These are phyloP conservation scores for Drosophila melanosoma DNA, from an alignment of 2,888 invertebrate genomes.

Conservation along the genomic window DNA sequence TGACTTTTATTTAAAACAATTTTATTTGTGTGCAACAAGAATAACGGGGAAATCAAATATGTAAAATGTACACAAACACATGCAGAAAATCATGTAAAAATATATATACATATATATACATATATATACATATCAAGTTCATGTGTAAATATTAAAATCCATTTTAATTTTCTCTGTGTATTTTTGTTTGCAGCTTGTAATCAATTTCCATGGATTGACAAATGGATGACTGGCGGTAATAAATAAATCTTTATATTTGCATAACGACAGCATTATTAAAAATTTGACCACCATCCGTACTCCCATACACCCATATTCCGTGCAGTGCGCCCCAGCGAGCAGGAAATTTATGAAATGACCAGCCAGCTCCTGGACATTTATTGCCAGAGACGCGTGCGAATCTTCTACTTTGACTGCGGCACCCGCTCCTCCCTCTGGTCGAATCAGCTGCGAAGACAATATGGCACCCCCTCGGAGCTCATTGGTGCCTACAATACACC, in stretches of 20 bases:
- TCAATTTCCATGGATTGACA: slow-evolving; percentile 82
- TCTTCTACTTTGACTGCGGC: slow-evolving; percentile 80
- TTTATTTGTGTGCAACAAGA: slow-evolving; percentile 48
- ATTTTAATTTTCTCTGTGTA: slow-evolving; percentile 57
- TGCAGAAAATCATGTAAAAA: slow-evolving; percentile 2
- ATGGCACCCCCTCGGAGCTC: slow-evolving; percentile 80
- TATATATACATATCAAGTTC: slow-evolving; percentile 54
- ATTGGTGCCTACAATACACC: slow-evolving; percentile 80
- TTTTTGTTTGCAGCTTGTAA: slow-evolving; percentile 73
- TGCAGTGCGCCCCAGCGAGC: slow-evolving; percentile 81
- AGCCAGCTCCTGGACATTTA: slow-evolving; percentile 80
- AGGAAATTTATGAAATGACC: slow-evolving; percentile 81
- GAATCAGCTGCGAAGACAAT: slow-evolving; percentile 74
- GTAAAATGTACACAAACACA: slow-evolving; percentile 35
- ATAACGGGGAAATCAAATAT: slow-evolving; percentile 53
- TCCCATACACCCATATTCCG: neutral
- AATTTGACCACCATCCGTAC: slow-evolving; percentile 46
- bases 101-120: neutral
- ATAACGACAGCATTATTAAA: slow-evolving; percentile 66
- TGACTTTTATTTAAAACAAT: slow-evolving; percentile 79
- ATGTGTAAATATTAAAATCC: slow-evolving; percentile 74
- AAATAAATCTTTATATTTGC: slow-evolving; percentile 69
- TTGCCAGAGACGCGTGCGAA: slow-evolving; percentile 76
- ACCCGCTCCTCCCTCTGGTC: slow-evolving; percentile 80
- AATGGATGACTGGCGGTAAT: slow-evolving; percentile 75